phyloP scores from a whole-genome alignment of 2,797 vertebrate species.

The Acanthurus tractus region DNA sequence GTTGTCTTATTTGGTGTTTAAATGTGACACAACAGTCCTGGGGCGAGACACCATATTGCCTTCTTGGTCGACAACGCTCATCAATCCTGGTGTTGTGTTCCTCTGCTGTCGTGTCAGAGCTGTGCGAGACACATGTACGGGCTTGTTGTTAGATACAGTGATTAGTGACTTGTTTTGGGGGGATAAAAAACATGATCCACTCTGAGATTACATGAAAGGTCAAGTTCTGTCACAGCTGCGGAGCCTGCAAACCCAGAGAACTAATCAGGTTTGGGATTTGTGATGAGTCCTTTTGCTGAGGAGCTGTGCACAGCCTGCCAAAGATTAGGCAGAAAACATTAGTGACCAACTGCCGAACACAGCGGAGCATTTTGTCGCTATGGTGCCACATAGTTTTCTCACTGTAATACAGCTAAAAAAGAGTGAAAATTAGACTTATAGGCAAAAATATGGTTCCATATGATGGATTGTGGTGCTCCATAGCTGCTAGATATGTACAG shows the following conservation, averaged over 20 bases:
- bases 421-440: too few species aligned
- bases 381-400: too few species aligned
- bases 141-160: background rate
- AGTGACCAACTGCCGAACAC: too few species aligned
- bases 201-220: slow-evolving; percentile 2
- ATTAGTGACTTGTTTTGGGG: background rate
- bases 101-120: slow-evolving; percentile 11
- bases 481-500: too few species aligned
- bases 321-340: too few species aligned
- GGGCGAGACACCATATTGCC: background rate
- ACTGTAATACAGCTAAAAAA: too few species aligned
- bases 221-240: background rate
- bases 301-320: background rate
- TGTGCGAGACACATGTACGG: background rate
- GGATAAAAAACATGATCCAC: background rate
- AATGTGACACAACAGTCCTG: slow-evolving; percentile 31
- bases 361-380: too few species aligned
- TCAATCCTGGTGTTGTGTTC: too few species aligned
- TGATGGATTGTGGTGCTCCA: too few species aligned
- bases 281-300: background rate
- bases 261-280: slow-evolving; percentile 13
- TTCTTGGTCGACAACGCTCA: background rate
- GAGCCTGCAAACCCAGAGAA: background rate
- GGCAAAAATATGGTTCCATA: too few species aligned
- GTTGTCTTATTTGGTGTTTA: slow-evolving; percentile 43